Base-by-base conservation (phyloP, 1,140 invertebrate species). In the Scaptomyza pallida region DNA sequence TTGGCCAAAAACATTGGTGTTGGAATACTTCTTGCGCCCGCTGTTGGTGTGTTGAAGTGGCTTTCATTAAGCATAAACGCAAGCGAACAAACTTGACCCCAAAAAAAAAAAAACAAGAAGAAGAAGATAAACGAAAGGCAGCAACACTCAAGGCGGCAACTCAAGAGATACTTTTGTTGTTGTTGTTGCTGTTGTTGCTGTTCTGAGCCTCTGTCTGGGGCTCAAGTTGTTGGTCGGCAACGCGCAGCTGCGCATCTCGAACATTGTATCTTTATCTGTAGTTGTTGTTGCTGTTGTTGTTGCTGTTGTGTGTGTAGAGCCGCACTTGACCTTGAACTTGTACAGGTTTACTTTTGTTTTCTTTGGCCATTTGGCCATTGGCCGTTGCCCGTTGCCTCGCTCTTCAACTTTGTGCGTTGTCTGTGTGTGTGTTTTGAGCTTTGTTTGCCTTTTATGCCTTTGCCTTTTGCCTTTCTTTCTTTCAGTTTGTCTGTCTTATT, bases 251-350 rank as follows among this genome's bases (percentile, higher is more conserved):
- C 76, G 78, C 75, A 75, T 64, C 71, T 55, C 59, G 33, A 60
- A 44, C 61, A 62, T 65, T 57, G 41, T 55, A 63, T 55, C 56
- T 64, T 61, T 40, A 52, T 60, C 54, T 56, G 48, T 51, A 26
- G 48, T 12, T 59, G 62, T 48, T 33, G 60, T 33, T 52, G 35
- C 47, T 3, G 21, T 5, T 23, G 3, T 23, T 23, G 5, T 26
- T 26, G 23, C 23, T 26, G 23, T 26, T 26, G 51, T 54, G 16
- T 44, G 50, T 64, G 71, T 70, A 67, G 72, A 72, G 75, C 72
- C 62, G 81, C 81, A 86, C 82, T 89, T 89, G 85, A 89, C 80
- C 85, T 89, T 89, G 85, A 89, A 89, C 83, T 88, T 89, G 78
- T 76, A 75, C 83, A 75, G 75, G 83, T 79, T 89, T 89, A 89